Evolutionary conservation across 1,140 invertebrate genomes (phyloP), one percentile per base, ranked within the genome.

Genomic region (Latrodectus geometricus): DNA sequence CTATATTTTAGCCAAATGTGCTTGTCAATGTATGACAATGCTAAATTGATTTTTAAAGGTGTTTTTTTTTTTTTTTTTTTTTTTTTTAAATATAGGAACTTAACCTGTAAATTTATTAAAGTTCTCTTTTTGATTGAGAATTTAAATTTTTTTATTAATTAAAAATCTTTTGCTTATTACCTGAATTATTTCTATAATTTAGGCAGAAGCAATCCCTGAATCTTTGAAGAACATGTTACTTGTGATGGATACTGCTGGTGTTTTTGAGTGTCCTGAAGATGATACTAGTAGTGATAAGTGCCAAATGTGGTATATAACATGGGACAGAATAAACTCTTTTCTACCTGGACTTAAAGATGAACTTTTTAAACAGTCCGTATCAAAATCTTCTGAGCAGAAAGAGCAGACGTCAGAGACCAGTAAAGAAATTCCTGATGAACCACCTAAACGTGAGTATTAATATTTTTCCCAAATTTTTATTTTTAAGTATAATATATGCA

Each of bases 161-260:
- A 35, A 61, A 65, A n/a, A n/a, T n/a, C n/a, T n/a, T n/a, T n/a
- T n/a, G n/a, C 15, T n/a, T 68, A n/a, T 61, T 77, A n/a, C 77
- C 61, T 72, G 7, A 81, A 74, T 69, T 5, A 11, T 49, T 49
- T 90, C 89, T 88, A 35, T 35, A 35, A 35, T 88, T 49, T 89
- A 93, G 89, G 95, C 94, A 70, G 98, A 99, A 91, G 97, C 97
- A 5, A 97, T 99, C 90, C 96, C 97, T 2, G 98, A 99, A 91
- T 97, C 96, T 8, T 91, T 99, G 88, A 99, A 99, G 92, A 99
- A 99, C 91, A 98, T 99, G 96, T 92, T 99, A 9, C 92, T 99
- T 12, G 98, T 99, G 23, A 99, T 99, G 97, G 95, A 98, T 89
- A 98, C 97, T 0, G 96, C 97, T 1, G 94, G 94, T 88, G 95